A percentile compares a stretch with the other conserved stretches of the same genome.
These are phyloP conservation scores for Forbesichthys agassizii DNA, from an alignment of 2,113 vertebrate genomes.

Conservation along the genomic window DNA sequence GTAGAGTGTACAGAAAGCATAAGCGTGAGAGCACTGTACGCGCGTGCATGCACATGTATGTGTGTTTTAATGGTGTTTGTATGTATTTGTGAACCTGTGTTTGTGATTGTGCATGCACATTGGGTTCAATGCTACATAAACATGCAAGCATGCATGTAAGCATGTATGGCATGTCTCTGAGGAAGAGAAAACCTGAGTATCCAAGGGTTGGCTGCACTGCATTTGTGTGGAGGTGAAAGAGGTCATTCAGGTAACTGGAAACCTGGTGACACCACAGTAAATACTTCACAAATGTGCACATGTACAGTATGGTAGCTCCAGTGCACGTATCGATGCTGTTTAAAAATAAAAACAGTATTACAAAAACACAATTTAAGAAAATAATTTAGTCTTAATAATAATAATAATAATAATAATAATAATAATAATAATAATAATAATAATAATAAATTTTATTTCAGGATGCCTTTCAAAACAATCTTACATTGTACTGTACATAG, in stretches of 20 bases:
- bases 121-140: background rate
- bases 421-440: no score
- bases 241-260: slow-evolving; percentile 25
- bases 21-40: background rate
- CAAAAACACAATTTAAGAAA: no score
- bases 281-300: background rate
- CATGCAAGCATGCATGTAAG: background rate
- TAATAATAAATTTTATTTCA: no score
- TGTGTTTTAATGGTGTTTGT: background rate
- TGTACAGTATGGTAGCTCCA: background rate
- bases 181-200: slow-evolving; percentile 7
- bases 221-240: slow-evolving; percentile 25
- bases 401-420: no score
- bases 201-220: slow-evolving; percentile 29
- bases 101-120: slow-evolving; percentile 9
- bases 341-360: no score
- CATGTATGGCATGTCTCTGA: background rate
- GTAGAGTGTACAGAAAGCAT: background rate
- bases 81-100: slow-evolving; percentile 2
- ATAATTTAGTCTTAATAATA: background rate
- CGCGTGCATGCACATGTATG: background rate
- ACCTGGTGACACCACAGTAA: background rate
- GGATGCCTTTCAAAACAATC: no score
- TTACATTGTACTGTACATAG: no score
- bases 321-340: no score